These are phyloP conservation scores for Sthenelais limicola DNA, from an alignment of 2,888 invertebrate species.

Conservation along the genomic window DNA sequence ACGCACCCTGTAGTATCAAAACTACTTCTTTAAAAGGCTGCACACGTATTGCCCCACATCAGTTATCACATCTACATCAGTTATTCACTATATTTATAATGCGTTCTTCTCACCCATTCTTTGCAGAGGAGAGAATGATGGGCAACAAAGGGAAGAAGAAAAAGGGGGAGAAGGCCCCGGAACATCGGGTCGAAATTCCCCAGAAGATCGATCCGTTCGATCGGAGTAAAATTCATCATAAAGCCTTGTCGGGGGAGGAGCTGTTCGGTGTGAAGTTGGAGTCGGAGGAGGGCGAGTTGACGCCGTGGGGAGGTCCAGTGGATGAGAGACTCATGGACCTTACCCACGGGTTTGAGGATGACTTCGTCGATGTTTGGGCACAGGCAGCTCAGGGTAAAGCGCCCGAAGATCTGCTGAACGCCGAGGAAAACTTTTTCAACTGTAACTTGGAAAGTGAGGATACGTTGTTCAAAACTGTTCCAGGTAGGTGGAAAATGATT, in stretches of 20 bases:
- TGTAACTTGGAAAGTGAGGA: slow-evolving; percentile 48
- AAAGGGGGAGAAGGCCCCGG: slow-evolving; percentile 36
- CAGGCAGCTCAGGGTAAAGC: background rate
- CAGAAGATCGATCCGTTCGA: slow-evolving; percentile 46
- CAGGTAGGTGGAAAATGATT: slow-evolving; percentile 57
- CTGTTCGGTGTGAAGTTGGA: slow-evolving; percentile 53
- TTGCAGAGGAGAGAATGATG: slow-evolving; percentile 44
- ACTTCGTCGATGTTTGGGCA: slow-evolving; percentile 58
- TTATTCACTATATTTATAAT: too few species aligned
- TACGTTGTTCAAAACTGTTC: slow-evolving; percentile 59
- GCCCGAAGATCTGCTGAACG: background rate
- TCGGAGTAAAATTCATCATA: slow-evolving; percentile 14
- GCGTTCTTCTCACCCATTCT: too few species aligned
- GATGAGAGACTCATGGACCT: slow-evolving; percentile 30
- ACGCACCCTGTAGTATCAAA: too few species aligned
- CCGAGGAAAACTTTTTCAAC: slow-evolving; percentile 18
- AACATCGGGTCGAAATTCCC: slow-evolving; percentile 44
- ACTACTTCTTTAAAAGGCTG: too few species aligned
- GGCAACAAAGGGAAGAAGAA: slow-evolving; percentile 8
- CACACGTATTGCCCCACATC: too few species aligned
- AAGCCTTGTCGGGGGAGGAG: slow-evolving; percentile 51
- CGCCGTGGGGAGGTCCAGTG: slow-evolving; percentile 20
- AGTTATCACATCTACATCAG: too few species aligned
- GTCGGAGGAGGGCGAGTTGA: background rate
- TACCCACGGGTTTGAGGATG: slow-evolving; percentile 57